Conservation (phyloP, 2,797 vertebrate genomes). For the Scarus forsteni region DNA sequence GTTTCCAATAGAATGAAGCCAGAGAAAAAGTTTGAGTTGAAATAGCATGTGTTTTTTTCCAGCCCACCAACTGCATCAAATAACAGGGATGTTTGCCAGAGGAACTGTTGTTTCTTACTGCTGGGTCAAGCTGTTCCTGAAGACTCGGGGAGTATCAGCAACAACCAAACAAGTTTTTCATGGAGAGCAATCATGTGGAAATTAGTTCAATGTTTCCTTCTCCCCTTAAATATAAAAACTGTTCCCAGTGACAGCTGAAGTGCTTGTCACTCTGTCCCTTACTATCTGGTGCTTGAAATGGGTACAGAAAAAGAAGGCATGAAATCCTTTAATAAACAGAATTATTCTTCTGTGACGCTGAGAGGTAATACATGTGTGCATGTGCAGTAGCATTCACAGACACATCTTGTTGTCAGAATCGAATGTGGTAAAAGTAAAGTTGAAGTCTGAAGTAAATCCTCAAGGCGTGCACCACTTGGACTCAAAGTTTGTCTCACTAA, state of each 20-base stretch:
- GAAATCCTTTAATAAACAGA: background rate
- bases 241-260: background rate
- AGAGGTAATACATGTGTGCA: background rate
- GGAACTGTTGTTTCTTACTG: no score
- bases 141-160: background rate
- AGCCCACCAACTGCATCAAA: background rate
- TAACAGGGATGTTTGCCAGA: background rate
- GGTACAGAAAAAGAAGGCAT: no score
- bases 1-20: no score
- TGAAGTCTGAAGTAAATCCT: constrained; percentile 17
- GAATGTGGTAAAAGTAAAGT: background rate
- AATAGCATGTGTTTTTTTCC: background rate
- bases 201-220: background rate
- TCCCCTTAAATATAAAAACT: no score
- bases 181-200: background rate
- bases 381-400: background rate
- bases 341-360: background rate
- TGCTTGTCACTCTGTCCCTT: no score
- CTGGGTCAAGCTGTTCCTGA: background rate
- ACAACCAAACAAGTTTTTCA: background rate
- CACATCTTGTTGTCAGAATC: constrained; percentile 5
- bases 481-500: constrained; percentile 11
- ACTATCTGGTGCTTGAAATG: background rate
- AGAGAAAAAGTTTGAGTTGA: background rate
- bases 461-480: constrained; percentile 9